phyloP scores from a whole-genome alignment of 2,113 vertebrate species.

The Nycticorax nycticorax region DNA sequence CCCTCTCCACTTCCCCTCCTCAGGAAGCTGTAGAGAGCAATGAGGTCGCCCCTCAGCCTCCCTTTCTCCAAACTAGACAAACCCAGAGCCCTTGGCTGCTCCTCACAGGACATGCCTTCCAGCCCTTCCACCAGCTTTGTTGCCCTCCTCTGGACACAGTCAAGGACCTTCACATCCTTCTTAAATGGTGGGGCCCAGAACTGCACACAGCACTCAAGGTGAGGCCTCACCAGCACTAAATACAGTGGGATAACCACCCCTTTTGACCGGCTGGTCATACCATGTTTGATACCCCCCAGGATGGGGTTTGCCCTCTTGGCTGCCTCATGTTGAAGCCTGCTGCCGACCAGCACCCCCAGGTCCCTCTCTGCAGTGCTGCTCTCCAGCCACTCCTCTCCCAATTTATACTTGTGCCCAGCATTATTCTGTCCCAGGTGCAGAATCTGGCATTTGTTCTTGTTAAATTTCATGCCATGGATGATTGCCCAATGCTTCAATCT shows the following conservation, averaged over 20 bases:
- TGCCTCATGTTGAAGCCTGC: not conserved
- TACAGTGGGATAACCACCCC: not conserved
- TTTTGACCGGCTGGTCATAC: not conserved
- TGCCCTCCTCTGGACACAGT: not conserved
- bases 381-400: not conserved
- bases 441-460: not conserved
- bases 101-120: not conserved
- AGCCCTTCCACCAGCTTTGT: not conserved
- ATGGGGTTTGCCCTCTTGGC: not conserved
- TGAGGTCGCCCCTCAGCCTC: not conserved
- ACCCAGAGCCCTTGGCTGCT: not conserved
- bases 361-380: not conserved
- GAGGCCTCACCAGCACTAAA: too few relatives aligned
- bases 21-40: not conserved
- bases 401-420: rapidly evolving
- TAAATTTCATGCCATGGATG: not conserved
- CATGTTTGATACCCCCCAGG: not conserved
- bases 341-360: too few relatives aligned
- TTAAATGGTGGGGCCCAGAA: not conserved
- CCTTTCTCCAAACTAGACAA: not conserved
- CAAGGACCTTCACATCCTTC: not conserved
- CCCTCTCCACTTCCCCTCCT: not conserved
- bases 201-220: too few relatives aligned
- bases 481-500: not conserved
- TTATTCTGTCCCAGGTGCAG: not conserved